Percentiles rank a stretch among this genome's conserved stretches.
Evolutionary conservation across 2,888 invertebrate genomes (phyloP).

Genomic region (Lycaena phlaeas): DNA sequence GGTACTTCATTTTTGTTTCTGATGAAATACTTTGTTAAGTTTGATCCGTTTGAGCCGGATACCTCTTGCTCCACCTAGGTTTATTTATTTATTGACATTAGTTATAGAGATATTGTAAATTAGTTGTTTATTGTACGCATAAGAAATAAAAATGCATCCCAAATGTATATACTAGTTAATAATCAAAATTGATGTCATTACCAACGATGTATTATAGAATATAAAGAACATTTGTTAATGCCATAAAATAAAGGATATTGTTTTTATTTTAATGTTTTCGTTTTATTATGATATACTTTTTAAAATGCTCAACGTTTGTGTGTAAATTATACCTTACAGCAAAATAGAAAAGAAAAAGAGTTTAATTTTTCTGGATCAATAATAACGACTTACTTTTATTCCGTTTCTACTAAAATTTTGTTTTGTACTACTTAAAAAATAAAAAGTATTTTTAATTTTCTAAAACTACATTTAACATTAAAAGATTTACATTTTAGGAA

Average conservation of each 20-base stretch:
- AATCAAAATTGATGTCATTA: constrained; percentile 60
- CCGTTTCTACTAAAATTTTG: too few species aligned
- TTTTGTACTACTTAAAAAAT: too few species aligned
- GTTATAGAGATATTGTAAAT: constrained; percentile 40
- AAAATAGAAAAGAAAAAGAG: too few species aligned
- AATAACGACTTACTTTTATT: too few species aligned
- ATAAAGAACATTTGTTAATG: constrained; percentile 58
- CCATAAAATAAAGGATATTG: constrained; percentile 65
- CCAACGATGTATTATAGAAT: constrained; percentile 66
- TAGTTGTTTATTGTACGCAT: constrained; percentile 42
- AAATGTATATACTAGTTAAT: constrained; percentile 57
- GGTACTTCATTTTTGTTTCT: constrained; percentile 24
- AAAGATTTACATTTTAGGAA: too few species aligned
- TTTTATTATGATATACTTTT: constrained; percentile 26
- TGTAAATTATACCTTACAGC: too few species aligned
- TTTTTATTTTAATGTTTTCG: constrained; percentile 57
- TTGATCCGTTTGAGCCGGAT: constrained; percentile 31
- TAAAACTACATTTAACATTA: too few species aligned
- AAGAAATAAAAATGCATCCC: constrained; percentile 39
- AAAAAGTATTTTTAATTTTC: too few species aligned
- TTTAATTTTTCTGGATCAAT: too few species aligned
- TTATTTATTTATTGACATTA: constrained; percentile 53
- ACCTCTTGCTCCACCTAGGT: constrained; percentile 25
- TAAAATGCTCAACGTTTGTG: too few species aligned
- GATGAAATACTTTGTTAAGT: constrained; percentile 37